A percentile compares a stretch with the other conserved stretches of the same genome.
Evolutionary conservation across 2,797 vertebrate genomes (phyloP).

Genomic region (Sphaeramia orbicularis): DNA sequence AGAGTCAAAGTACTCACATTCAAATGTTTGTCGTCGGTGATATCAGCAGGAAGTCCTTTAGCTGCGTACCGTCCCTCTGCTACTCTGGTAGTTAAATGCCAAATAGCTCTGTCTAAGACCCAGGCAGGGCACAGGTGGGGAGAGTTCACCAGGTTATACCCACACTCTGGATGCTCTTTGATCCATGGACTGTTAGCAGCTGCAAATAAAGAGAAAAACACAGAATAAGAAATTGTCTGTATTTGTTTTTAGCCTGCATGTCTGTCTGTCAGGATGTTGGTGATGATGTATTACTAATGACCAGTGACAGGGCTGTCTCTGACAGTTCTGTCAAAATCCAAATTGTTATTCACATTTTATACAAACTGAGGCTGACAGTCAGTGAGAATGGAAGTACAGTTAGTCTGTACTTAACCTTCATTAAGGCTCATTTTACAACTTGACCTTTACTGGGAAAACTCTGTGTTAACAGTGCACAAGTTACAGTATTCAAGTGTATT

Average conservation of each 20-base stretch:
- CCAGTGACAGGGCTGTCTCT: no score
- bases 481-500: no score
- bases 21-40: conserved; percentile 89
- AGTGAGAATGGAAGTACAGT: conserved; percentile 7
- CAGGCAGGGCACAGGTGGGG: conserved; percentile 96
- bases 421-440: conserved; percentile 44
- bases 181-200: conserved; percentile 94
- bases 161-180: conserved; percentile 92
- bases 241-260: no score
- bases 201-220: conserved; percentile 58
- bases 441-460: conserved; percentile 45
- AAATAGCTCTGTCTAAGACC: conserved; percentile 93
- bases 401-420: conserved; percentile 42
- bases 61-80: conserved; percentile 87
- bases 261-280: no score
- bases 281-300: no score
- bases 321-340: no score
- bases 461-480: no score
- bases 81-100: conserved; percentile 89
- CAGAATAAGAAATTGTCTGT: background rate
- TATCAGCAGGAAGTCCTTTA: conserved; percentile 87
- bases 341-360: no score
- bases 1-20: conserved; percentile 83
- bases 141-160: conserved; percentile 95
- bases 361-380: background rate